Evolutionary conservation across 2,888 invertebrate genomes (phyloP).

Genomic region (Amblyjoppa fuscipennis): DNA sequence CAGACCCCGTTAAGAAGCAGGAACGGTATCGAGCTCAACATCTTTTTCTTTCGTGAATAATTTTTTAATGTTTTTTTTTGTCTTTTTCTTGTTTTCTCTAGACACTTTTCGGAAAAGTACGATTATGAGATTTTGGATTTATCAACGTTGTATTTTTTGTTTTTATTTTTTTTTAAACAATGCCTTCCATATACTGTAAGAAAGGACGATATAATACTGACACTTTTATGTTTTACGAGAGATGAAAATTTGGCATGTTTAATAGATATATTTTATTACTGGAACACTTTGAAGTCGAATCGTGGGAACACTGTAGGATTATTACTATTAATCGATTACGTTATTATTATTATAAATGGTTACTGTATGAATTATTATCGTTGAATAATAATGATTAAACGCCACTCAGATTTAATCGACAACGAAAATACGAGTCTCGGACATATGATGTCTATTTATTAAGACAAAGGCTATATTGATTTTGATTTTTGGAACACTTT

Average conservation of each 20-base stretch:
- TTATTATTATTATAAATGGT: slow-evolving; percentile 34
- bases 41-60: slow-evolving; percentile 45
- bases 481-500: slow-evolving; percentile 68
- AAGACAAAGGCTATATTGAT: slow-evolving; percentile 63
- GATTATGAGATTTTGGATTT: slow-evolving; percentile 20
- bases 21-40: slow-evolving; percentile 49
- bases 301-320: slow-evolving; percentile 43
- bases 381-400: slow-evolving; percentile 46
- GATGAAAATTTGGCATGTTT: slow-evolving; percentile 41
- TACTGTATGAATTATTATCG: slow-evolving; percentile 25
- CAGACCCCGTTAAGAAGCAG: slow-evolving; percentile 55
- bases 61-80: slow-evolving; percentile 13
- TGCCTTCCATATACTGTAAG: slow-evolving; percentile 15
- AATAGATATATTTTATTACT: slow-evolving; percentile 52
- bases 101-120: neutral
- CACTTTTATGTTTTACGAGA: neutral
- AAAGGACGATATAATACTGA: slow-evolving; percentile 53
- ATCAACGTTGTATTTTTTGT: neutral
- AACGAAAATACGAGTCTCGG: slow-evolving; percentile 27
- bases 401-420: slow-evolving; percentile 14
- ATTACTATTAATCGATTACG: slow-evolving; percentile 14
- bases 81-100: neutral
- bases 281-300: slow-evolving; percentile 62
- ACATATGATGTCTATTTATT: slow-evolving; percentile 32
- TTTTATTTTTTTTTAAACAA: neutral